These are phyloP conservation scores for Catharus ustulatus DNA, from an alignment of 2,797 vertebrate species.

Conservation along the genomic window DNA sequence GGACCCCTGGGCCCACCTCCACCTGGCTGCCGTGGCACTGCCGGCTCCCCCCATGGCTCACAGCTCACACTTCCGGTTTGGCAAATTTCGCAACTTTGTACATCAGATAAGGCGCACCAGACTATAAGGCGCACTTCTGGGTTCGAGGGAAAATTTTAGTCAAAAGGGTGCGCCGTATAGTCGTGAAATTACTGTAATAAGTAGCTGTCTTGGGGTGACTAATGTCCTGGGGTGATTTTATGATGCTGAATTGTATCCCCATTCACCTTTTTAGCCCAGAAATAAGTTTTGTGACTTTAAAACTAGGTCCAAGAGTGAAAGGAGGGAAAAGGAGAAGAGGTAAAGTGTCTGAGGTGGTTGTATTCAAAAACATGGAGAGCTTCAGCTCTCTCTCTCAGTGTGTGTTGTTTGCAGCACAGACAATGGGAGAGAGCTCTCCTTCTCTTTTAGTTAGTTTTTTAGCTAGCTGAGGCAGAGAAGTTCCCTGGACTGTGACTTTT, in stretches of 20 bases:
- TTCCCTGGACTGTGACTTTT: too few relatives aligned
- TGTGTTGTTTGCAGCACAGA: neutral
- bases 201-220: neutral
- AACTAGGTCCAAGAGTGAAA: neutral
- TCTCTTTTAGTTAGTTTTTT: neutral
- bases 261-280: neutral
- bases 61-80: too few relatives aligned
- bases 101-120: too few relatives aligned
- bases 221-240: neutral
- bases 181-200: neutral
- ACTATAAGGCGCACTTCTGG: too few relatives aligned
- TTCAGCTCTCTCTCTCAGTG: neutral
- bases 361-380: neutral
- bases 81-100: too few relatives aligned
- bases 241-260: neutral
- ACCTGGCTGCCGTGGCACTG: too few relatives aligned
- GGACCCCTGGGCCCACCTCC: too few relatives aligned
- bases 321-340: accelerated
- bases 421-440: neutral
- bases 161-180: too few relatives aligned
- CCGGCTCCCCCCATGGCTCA: too few relatives aligned
- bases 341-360: neutral
- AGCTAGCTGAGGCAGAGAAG: neutral
- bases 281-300: neutral
- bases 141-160: too few relatives aligned